Percentiles rank a stretch among this genome's conserved stretches.
Evolutionary conservation across 2,888 invertebrate genomes (phyloP).

Genomic region (Onthophagus sagittarius): DNA sequence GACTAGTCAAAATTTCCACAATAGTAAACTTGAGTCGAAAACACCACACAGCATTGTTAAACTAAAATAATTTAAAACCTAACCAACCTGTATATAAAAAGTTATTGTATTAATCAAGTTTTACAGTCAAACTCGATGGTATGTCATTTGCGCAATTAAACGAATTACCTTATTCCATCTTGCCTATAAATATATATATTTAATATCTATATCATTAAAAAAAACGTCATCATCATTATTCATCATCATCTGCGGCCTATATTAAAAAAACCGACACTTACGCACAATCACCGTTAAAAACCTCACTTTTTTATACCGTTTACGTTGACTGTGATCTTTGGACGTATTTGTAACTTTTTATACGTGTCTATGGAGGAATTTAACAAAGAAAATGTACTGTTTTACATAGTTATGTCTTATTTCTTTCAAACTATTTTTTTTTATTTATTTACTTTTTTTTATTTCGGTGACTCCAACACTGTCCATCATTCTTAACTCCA

Average conservation of each 20-base stretch:
- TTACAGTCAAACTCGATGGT: conserved; percentile 1
- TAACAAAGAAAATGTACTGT: neutral
- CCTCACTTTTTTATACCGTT: neutral
- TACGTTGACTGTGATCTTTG: neutral
- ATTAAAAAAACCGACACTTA: neutral
- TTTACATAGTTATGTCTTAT: neutral
- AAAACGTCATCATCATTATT: neutral
- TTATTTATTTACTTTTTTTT: neutral
- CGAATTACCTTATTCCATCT: neutral
- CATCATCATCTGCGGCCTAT: neutral
- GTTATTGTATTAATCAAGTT: conserved; percentile 10
- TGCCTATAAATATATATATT: neutral
- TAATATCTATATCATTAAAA: too few species aligned
- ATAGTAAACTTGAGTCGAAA: neutral
- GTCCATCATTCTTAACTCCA: too few species aligned
- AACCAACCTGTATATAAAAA: conserved; percentile 1
- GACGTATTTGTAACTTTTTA: neutral
- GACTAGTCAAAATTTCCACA: conserved; percentile 22
- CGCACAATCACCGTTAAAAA: neutral
- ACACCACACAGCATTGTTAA: conserved; percentile 1
- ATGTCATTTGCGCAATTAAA: neutral
- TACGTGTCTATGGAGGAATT: neutral
- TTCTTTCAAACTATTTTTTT: neutral
- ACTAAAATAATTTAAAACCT: conserved; percentile 1
- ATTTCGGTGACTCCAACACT: too few species aligned